Base-by-base conservation (phyloP, 2,797 vertebrate genomes). In the Sebastes nivosus region DNA sequence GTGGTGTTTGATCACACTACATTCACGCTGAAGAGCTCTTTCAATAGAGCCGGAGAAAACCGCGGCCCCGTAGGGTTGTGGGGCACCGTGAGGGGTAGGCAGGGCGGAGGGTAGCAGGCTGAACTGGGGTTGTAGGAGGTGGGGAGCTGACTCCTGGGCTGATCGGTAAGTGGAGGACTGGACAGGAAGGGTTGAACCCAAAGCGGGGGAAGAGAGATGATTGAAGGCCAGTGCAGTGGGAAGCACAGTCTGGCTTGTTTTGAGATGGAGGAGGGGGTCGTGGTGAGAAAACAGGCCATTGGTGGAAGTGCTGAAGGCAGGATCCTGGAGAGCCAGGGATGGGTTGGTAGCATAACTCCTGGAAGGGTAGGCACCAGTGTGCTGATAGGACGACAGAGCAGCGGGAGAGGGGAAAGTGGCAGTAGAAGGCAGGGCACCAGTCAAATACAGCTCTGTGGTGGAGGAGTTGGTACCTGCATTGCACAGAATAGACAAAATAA, bases 1-100 rank as follows among this genome's bases (percentile, higher is more conserved):
- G 94, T 99, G 98, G 97, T 99, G 99, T 96, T 99, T 99, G 93
- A 99, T 99, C 89, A 99, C 99, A 97, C 99, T 99, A 98, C 99
- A 99, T 99, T 99, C 99, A 95, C 99, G 96, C 94, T 99, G 99
- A 96, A 99, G 97, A 92, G 97, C 97, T 97, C 98, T 97, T 92
- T 99, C 98, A 20, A 99, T 97, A 86, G 98, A 98, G 95, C 97
- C 96, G 77, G 98, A 96, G 90, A 99, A 99, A 89, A 98, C 95
- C 4, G 97, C 94, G 57, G 97, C 95, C 91, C 96, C 96, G 16
- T 98, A 99, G 11, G 97, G 94, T 94, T 98, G 98, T 86, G 96
- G 90, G 81, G 95, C 92, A 84, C 96, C 96, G 81, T 99, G 98
- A 90, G 96, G 81, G 89, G 95, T 91, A 79, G 96, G 95, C 76